Percentiles rank a stretch among this genome's conserved stretches.
Evolutionary conservation across 2,888 invertebrate genomes (phyloP).

Genomic region (Nephrotoma flavescens): DNA sequence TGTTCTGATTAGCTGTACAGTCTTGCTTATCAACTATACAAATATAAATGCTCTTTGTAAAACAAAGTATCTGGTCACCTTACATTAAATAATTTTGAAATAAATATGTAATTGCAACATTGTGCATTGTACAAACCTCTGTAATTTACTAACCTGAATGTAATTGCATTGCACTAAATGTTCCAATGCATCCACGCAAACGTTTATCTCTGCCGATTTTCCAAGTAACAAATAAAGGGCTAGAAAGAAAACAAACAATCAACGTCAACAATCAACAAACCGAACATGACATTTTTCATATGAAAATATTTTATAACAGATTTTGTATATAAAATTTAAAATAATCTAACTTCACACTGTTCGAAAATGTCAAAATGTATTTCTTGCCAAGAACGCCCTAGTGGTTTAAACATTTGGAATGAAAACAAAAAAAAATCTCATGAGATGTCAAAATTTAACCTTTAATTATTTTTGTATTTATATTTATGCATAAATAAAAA

Average conservation of each 20-base stretch:
- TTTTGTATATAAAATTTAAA: neutral
- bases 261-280: constrained; percentile 10
- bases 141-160: constrained; percentile 49
- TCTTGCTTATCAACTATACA: too few relatives aligned
- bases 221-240: constrained; percentile 99
- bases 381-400: neutral
- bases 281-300: neutral
- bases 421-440: constrained; percentile 8
- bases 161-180: constrained; percentile 92
- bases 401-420: neutral
- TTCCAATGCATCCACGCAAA: constrained; percentile 96
- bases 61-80: neutral
- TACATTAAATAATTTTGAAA: too few relatives aligned
- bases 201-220: constrained; percentile 91
- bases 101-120: neutral
- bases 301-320: neutral
- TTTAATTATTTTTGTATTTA: neutral
- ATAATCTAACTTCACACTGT: neutral
- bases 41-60: neutral
- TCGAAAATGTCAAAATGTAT: neutral
- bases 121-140: neutral
- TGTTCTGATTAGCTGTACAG: too few relatives aligned
- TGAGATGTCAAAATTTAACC: constrained; percentile 9
- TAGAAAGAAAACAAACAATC: constrained; percentile 24
- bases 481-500: neutral